Evolutionary conservation across 2,888 invertebrate species (phyloP).

Genomic region (Meghimatium bilineatum): DNA sequence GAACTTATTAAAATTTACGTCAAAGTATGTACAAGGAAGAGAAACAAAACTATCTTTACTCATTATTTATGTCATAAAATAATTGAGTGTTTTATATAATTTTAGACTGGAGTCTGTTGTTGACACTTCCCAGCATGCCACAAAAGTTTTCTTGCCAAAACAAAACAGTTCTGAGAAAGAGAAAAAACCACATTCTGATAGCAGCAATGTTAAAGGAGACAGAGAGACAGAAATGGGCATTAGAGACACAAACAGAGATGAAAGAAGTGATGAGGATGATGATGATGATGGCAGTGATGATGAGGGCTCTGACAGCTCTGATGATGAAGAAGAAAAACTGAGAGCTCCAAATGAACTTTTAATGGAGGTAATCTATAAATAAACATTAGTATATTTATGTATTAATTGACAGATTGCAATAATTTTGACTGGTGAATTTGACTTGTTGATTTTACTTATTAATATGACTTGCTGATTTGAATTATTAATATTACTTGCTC

Average conservation of each 20-base stretch:
- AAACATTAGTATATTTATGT: background rate
- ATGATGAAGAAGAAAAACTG: slow-evolving; percentile 54
- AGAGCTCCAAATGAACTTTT: slow-evolving; percentile 69
- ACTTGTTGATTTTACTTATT: too few relatives aligned
- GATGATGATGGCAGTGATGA: slow-evolving; percentile 56
- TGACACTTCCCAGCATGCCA: slow-evolving; percentile 21
- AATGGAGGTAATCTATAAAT: slow-evolving; percentile 60
- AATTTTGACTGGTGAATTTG: too few relatives aligned
- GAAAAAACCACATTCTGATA: background rate
- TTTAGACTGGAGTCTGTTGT: slow-evolving; percentile 16
- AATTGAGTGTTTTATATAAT: background rate
- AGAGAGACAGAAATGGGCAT: background rate
- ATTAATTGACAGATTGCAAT: background rate
- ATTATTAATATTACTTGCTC: too few relatives aligned
- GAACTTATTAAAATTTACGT: too few relatives aligned
- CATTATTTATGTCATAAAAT: too few relatives aligned
- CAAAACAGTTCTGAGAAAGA: background rate
- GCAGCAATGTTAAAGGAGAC: background rate
- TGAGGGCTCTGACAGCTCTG: slow-evolving; percentile 56
- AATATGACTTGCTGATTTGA: too few relatives aligned
- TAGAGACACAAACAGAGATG: slow-evolving; percentile 19
- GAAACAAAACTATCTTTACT: too few relatives aligned
- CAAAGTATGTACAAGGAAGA: too few relatives aligned
- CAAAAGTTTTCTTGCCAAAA: background rate
- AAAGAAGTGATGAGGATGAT: slow-evolving; percentile 49